These are phyloP conservation scores for Cyrtodaria siliqua DNA, from an alignment of 2,888 invertebrate genomes.

Conservation along the genomic window DNA sequence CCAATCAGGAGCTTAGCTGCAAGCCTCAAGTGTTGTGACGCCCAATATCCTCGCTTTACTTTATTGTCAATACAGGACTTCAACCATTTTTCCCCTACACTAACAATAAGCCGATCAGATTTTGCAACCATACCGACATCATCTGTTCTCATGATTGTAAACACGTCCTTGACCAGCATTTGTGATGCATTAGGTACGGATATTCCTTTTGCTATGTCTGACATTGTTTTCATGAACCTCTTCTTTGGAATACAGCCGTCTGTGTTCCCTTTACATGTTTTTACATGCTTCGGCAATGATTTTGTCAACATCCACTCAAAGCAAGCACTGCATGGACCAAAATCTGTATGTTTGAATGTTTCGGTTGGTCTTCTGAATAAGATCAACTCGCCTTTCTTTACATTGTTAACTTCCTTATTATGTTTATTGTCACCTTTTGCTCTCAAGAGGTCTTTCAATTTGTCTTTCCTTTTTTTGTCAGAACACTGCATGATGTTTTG, in stretches of 20 bases:
- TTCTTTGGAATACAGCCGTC: background rate
- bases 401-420: too few species aligned
- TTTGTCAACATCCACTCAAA: conserved; percentile 18
- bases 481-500: too few species aligned
- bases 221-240: conserved; percentile 15
- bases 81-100: conserved; percentile 16
- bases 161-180: conserved; percentile 23
- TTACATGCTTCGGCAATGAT: too few species aligned
- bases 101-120: conserved; percentile 24
- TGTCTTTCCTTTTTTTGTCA: too few species aligned
- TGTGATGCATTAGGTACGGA: background rate
- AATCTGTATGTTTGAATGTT: conserved; percentile 11
- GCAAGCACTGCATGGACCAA: conserved; percentile 21
- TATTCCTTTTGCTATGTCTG: conserved; percentile 13
- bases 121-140: conserved; percentile 17
- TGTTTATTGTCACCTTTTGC: too few species aligned
- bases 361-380: too few species aligned
- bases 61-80: conserved; percentile 27
- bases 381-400: too few species aligned
- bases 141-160: conserved; percentile 33
- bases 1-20: conserved; percentile 12
- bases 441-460: too few species aligned
- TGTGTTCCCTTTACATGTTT: too few species aligned
- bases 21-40: conserved; percentile 32
- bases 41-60: conserved; percentile 24